Conservation (phyloP, 2,113 vertebrate species). For the Dipodomys stephensi region DNA sequence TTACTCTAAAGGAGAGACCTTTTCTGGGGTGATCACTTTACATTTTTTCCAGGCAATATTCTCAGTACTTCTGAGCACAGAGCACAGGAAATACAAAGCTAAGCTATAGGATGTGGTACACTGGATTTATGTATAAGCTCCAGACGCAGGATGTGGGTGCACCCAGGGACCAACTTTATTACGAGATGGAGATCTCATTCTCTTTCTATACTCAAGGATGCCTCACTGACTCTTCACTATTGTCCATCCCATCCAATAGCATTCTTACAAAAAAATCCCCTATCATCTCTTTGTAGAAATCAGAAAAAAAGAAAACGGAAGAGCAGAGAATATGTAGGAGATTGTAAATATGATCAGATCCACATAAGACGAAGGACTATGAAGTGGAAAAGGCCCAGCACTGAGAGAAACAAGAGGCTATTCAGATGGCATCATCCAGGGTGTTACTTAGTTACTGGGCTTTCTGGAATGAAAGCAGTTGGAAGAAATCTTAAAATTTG, state of each 20-base stretch:
- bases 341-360: not conserved
- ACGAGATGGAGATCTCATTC: not conserved
- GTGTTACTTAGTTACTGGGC: not conserved
- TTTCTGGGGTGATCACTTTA: not conserved
- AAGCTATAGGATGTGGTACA: rapidly evolving
- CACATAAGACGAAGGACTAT: not conserved
- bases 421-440: not conserved
- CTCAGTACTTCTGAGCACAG: not conserved
- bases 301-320: not conserved
- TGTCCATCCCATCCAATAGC: not conserved
- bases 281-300: not conserved
- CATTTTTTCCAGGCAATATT: not conserved
- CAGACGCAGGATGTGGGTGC: rapidly evolving
- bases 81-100: not conserved
- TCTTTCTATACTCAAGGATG: too few species aligned
- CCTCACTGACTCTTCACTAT: not conserved
- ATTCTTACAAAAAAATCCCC: not conserved
- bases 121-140: not conserved
- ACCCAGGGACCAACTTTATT: not conserved
- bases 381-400: not conserved
- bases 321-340: not conserved
- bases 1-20: not conserved
- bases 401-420: not conserved
- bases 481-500: not conserved
- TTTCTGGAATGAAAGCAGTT: not conserved